Evolutionary conservation across 2,113 vertebrate genomes (phyloP).

Genomic region (Dipodomys ordii): DNA sequence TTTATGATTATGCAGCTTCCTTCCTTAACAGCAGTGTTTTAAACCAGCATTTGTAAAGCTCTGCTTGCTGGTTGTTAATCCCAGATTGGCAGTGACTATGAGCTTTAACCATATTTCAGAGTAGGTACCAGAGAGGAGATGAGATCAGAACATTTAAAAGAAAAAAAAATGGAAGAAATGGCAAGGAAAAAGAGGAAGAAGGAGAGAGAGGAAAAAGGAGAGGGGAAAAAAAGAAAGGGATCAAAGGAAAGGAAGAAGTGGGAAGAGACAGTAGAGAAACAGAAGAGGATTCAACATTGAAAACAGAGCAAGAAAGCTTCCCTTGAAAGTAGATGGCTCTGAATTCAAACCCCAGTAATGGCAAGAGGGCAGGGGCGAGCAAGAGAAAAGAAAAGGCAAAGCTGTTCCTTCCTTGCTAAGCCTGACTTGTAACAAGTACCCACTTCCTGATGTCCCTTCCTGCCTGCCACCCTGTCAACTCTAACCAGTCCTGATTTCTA

Average conservation of each 20-base stretch:
- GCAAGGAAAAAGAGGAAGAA: background rate
- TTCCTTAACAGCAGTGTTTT: background rate
- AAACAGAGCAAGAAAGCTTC: background rate
- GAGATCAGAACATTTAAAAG: background rate
- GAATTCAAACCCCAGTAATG: background rate
- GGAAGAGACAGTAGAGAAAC: background rate
- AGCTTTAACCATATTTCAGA: background rate
- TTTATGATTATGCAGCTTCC: background rate
- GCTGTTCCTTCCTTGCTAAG: background rate
- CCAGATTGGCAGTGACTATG: background rate
- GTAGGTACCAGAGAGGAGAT: background rate
- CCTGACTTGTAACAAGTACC: rapidly evolving
- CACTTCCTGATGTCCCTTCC: background rate
- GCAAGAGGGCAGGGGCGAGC: no score
- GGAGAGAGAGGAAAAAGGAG: no score
- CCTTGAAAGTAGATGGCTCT: no score
- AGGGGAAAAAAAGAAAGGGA: background rate
- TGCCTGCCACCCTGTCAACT: rapidly evolving
- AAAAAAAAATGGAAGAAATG: background rate
- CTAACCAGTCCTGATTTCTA: background rate
- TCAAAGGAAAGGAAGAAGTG: background rate
- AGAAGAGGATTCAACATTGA: background rate
- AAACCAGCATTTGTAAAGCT: background rate
- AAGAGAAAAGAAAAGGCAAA: background rate
- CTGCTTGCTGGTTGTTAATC: background rate